Evolutionary conservation across 2,888 invertebrate genomes (phyloP).

Genomic region (Mythimna pallens): DNA sequence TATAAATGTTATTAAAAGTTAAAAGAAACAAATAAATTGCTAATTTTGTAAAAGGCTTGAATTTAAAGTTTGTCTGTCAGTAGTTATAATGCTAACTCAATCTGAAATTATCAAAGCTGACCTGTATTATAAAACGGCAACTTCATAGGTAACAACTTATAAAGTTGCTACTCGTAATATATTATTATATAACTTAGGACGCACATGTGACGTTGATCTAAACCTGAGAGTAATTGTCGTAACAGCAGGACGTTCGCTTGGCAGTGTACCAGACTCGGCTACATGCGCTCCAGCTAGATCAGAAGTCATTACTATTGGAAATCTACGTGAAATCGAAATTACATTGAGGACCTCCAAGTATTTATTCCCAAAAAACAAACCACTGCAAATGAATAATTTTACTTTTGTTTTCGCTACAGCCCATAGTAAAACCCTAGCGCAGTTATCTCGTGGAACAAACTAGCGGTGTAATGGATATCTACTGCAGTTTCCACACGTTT

Average conservation of each 20-base stretch:
- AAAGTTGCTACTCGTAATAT: no score
- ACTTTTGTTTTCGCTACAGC: constrained; percentile 26
- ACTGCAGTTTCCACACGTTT: constrained; percentile 64
- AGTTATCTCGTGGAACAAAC: constrained; percentile 47
- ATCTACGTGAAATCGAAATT: constrained; percentile 24
- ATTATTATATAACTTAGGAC: background rate
- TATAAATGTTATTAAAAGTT: no score
- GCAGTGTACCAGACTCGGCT: constrained; percentile 36
- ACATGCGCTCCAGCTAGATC: constrained; percentile 5
- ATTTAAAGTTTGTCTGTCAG: no score
- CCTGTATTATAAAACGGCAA: no score
- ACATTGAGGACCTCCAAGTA: constrained; percentile 3
- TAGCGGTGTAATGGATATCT: constrained; percentile 51
- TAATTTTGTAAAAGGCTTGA: no score
- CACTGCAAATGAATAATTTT: constrained; percentile 33
- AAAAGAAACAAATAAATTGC: no score
- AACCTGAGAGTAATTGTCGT: constrained; percentile 25
- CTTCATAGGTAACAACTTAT: no score
- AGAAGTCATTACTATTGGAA: constrained; percentile 35
- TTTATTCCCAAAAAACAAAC: constrained; percentile 16
- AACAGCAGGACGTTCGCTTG: constrained; percentile 21
- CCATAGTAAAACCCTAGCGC: constrained; percentile 11
- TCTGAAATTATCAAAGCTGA: no score
- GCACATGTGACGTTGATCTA: constrained; percentile 4
- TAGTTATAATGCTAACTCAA: no score